phyloP scores from a whole-genome alignment of 2,113 vertebrate species.

The Passer montanus region DNA sequence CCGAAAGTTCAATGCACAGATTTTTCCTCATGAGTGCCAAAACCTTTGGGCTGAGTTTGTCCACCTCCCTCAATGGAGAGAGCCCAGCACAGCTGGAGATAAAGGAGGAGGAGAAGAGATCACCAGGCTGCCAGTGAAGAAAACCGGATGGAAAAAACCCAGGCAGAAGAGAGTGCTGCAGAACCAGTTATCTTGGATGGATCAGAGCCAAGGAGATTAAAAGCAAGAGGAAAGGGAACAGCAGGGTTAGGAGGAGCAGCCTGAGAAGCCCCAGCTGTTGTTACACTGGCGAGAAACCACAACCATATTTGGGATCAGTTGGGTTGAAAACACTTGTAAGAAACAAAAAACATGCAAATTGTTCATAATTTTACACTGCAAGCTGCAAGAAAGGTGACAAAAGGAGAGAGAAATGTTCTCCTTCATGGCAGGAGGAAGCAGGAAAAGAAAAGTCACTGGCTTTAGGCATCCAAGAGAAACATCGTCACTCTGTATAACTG shows the following conservation, averaged over 20 bases:
- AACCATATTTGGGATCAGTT: neutral
- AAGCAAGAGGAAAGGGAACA: neutral
- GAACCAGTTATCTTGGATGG: conserved; percentile 18
- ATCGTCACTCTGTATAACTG: neutral
- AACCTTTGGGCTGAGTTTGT: neutral
- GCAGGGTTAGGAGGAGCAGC: neutral
- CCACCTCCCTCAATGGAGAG: neutral
- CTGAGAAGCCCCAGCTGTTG: neutral
- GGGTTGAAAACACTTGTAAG: neutral
- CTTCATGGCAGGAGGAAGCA: neutral
- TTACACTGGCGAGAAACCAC: neutral
- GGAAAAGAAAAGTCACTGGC: neutral
- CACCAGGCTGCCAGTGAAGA: neutral
- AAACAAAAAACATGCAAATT: neutral
- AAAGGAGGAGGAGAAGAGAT: neutral
- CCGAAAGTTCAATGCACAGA: neutral
- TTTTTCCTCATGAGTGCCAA: neutral
- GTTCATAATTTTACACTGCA: fast-evolving
- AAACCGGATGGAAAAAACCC: neutral
- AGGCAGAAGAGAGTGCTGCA: neutral
- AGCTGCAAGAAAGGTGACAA: neutral
- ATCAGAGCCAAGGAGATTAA: conserved; percentile 31
- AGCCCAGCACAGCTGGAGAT: neutral
- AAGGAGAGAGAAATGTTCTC: neutral
- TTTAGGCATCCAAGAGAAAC: neutral